Conservation (phyloP, 2,888 invertebrate genomes). For the Heliconius hortense region DNA sequence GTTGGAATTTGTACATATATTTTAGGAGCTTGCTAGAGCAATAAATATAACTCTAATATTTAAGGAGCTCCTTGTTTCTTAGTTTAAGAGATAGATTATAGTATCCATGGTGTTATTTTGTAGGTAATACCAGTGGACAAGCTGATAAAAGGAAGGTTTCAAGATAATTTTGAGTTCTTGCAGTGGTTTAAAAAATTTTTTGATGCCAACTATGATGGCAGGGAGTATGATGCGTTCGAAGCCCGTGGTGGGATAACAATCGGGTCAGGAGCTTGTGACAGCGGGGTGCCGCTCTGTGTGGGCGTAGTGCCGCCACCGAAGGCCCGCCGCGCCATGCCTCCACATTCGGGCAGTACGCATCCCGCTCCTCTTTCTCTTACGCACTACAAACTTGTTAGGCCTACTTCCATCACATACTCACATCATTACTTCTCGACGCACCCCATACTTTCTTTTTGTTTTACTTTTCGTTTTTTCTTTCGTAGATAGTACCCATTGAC, state of each 20-base stretch:
- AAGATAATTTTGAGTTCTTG: conserved; percentile 99
- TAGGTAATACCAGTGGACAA: conserved; percentile 99
- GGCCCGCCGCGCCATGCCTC: conserved; percentile 52
- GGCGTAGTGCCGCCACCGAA: conserved; percentile 56
- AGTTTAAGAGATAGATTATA: neutral
- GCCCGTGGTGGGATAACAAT: conserved; percentile 92
- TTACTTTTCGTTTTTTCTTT: conserved; percentile 70
- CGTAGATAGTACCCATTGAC: conserved; percentile 95
- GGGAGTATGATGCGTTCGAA: conserved; percentile 96
- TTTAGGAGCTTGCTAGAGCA: too few species aligned
- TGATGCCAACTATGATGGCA: conserved; percentile 99
- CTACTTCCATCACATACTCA: conserved; percentile 26
- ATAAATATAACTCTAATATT: too few species aligned
- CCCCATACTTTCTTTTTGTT: conserved; percentile 58
- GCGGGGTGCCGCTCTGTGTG: conserved; percentile 74
- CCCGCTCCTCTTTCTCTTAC: conserved; percentile 47
- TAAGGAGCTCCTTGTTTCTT: neutral
- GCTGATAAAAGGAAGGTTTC: conserved; percentile 99
- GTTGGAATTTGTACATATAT: neutral
- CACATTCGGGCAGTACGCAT: conserved; percentile 74
- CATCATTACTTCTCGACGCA: conserved; percentile 42
- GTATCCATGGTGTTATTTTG: conserved; percentile 49
- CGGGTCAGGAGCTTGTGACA: conserved; percentile 85
- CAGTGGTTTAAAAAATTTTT: conserved; percentile 99
- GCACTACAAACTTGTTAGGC: conserved; percentile 52